phyloP scores from a whole-genome alignment of 2,797 vertebrate genomes.

The Geotrypetes seraphini region DNA sequence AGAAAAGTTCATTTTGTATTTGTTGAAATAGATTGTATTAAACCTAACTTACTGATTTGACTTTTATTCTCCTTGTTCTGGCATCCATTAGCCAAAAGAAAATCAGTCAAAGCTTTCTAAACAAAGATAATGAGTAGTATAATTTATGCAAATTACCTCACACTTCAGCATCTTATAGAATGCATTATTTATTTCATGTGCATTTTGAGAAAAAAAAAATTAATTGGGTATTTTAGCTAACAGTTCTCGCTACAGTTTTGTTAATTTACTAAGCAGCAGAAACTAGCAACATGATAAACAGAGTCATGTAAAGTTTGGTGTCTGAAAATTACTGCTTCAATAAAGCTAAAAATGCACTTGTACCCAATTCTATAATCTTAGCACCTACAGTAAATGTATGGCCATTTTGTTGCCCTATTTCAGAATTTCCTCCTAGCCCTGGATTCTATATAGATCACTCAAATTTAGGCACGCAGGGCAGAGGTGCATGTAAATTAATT shows the following conservation, averaged over 20 bases:
- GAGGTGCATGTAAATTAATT: too few relatives aligned
- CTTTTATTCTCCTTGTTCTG: too few relatives aligned
- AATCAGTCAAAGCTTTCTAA: constrained; percentile 37
- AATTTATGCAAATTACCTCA: constrained; percentile 51
- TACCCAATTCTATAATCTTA: too few relatives aligned
- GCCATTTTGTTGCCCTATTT: too few relatives aligned
- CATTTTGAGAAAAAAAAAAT: constrained; percentile 39
- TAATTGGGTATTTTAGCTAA: constrained; percentile 31
- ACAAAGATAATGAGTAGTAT: constrained; percentile 54
- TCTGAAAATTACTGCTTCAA: too few relatives aligned
- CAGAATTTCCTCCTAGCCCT: too few relatives aligned
- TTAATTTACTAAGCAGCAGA: constrained; percentile 15
- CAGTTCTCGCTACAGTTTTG: constrained; percentile 25
- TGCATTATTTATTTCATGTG: constrained; percentile 43
- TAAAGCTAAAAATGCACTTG: too few relatives aligned
- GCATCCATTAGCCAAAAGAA: constrained; percentile 28
- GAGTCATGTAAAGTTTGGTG: too few relatives aligned
- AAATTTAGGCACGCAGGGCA: too few relatives aligned
- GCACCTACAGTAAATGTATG: too few relatives aligned
- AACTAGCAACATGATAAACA: too few relatives aligned
- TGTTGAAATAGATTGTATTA: background rate
- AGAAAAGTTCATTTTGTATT: constrained; percentile 6
- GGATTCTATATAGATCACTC: too few relatives aligned
- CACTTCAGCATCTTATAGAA: constrained; percentile 35
- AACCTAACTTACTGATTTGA: constrained; percentile 6